phyloP scores from a whole-genome alignment of 2,888 invertebrate species.

The Stramonita haemastoma region DNA sequence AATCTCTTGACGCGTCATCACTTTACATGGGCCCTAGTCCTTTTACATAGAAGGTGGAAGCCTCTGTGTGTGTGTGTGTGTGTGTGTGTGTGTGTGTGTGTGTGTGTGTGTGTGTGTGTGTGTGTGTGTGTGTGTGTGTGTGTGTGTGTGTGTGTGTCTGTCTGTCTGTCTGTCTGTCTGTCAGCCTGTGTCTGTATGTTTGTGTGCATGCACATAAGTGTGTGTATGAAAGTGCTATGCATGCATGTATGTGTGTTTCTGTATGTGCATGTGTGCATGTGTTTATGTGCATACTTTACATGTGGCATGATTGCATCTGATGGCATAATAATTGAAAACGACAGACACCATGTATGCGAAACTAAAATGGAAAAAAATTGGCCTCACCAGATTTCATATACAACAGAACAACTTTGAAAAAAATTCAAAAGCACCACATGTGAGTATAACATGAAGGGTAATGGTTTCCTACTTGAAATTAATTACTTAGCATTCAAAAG shows the following conservation, averaged over 20 bases:
- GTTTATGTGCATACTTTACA: no score
- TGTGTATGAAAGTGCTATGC: background rate
- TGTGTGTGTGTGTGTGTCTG: background rate
- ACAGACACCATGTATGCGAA: background rate
- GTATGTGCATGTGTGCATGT: background rate
- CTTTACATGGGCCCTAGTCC: background rate
- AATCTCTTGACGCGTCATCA: background rate
- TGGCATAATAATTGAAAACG: background rate
- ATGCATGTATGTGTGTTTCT: background rate
- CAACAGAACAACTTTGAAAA: no score
- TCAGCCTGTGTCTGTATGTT: no score
- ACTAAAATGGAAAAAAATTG: no score
- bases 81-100: background rate
- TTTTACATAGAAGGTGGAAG: background rate
- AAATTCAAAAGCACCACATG: no score
- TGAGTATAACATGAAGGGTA: no score
- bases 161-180: no score
- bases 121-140: background rate
- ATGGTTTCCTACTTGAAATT: no score
- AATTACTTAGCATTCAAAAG: no score
- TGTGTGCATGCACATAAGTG: background rate
- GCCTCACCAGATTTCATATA: no score
- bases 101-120: background rate
- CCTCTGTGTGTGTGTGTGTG: slow-evolving; percentile 1
- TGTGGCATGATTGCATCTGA: no score